A percentile compares a stretch with the other conserved stretches of the same genome.
Conservation (phyloP, 2,888 invertebrate genomes). For the Hetaerina titia region DNA sequence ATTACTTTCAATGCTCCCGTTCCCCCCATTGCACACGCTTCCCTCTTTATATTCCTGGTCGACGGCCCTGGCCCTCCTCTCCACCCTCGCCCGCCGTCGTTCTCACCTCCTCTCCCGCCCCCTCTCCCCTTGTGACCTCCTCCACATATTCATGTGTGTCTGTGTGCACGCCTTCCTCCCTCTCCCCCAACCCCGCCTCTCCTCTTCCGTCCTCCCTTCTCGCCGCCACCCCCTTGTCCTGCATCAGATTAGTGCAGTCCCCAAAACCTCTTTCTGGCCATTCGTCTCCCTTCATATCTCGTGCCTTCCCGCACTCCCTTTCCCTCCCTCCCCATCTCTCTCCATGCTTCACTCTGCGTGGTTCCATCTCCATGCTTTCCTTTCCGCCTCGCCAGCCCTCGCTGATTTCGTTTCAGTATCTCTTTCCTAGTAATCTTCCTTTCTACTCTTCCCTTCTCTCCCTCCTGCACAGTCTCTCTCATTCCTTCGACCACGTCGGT, state of each 20-base stretch:
- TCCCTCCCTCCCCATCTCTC: neutral
- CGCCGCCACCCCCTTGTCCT: neutral
- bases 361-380: neutral
- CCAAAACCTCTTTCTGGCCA: conserved; percentile 28
- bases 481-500: too few relatives aligned
- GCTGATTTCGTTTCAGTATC: neutral
- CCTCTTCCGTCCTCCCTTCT: neutral
- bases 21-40: neutral
- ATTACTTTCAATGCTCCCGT: conserved; percentile 59
- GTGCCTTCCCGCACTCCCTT: neutral
- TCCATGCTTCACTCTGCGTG: neutral
- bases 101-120: neutral
- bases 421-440: neutral
- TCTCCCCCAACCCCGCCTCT: neutral
- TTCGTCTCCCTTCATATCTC: conserved; percentile 32
- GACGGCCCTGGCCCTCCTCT: neutral
- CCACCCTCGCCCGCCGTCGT: neutral
- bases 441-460: neutral
- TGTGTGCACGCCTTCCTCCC: neutral
- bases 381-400: neutral
- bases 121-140: conserved; percentile 16
- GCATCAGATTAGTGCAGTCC: conserved; percentile 48
- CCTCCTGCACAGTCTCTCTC: neutral
- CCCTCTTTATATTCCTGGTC: conserved; percentile 26
- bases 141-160: conserved; percentile 25